Percentiles rank a stretch among this genome's conserved stretches.
phyloP scores from a whole-genome alignment of 1,140 invertebrate genomes.

The Drosophila tropicalis region DNA sequence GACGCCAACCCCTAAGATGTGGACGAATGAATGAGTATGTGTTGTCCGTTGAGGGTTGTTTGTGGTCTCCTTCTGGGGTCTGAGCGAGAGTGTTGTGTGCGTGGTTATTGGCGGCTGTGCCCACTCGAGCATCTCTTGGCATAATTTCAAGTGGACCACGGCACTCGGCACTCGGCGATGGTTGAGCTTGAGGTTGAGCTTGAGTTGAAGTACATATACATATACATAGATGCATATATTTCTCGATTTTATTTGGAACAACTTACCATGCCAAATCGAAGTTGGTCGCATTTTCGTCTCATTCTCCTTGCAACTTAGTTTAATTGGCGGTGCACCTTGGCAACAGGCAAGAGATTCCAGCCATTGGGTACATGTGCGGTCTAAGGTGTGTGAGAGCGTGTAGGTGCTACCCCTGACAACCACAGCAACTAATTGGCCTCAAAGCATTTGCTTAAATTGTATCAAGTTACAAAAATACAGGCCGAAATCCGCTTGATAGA shows the following conservation, averaged over 20 bases:
- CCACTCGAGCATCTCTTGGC: conserved; percentile 26
- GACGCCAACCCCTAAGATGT: conserved; percentile 10
- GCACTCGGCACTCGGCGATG: conserved; percentile 13
- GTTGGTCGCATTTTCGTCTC: conserved; percentile 6
- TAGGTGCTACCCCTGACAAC: conserved; percentile 21
- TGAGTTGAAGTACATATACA: not conserved
- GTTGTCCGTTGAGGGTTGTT: conserved; percentile 22
- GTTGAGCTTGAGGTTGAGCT: conserved; percentile 4
- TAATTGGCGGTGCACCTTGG: conserved; percentile 24
- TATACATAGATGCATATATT: conserved; percentile 16
- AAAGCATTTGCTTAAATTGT: conserved; percentile 22
- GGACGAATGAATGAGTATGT: not conserved
- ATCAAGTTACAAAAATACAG: conserved; percentile 26
- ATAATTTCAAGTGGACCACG: conserved; percentile 33
- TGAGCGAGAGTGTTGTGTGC: conserved; percentile 25
- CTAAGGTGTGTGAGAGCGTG: not conserved
- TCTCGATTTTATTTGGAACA: conserved; percentile 14
- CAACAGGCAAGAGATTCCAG: conserved; percentile 1
- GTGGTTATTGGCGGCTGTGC: conserved; percentile 32
- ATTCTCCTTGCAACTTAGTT: not conserved
- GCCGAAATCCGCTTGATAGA: conserved; percentile 16
- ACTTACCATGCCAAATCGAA: conserved; percentile 1
- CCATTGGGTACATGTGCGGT: not conserved
- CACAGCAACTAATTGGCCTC: conserved; percentile 17
- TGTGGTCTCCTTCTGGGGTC: conserved; percentile 26